phyloP scores from a whole-genome alignment of 2,888 invertebrate species.

The Perdita meconis region DNA sequence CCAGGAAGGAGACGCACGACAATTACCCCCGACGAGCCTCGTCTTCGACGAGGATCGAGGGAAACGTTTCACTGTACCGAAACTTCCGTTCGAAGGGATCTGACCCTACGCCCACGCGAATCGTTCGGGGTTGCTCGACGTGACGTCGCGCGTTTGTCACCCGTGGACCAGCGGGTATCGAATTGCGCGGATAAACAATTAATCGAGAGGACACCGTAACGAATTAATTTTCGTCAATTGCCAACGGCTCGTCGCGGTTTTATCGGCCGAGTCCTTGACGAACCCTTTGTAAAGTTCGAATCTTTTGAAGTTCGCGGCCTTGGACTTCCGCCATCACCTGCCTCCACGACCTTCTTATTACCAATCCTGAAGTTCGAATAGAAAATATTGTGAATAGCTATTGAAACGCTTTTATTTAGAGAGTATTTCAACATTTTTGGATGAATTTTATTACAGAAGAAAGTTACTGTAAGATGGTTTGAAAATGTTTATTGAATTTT shows the following conservation, averaged over 20 bases:
- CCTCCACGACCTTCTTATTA: too few relatives aligned
- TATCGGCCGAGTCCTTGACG: background rate
- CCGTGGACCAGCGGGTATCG: background rate
- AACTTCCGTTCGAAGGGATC: constrained; percentile 17
- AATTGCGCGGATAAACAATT: constrained; percentile 13
- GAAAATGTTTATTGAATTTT: too few relatives aligned
- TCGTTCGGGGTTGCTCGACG: too few relatives aligned
- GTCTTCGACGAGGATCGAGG: constrained; percentile 4
- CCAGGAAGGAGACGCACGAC: constrained; percentile 54
- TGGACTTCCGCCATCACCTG: too few relatives aligned
- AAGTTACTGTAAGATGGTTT: too few relatives aligned
- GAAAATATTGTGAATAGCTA: too few relatives aligned
- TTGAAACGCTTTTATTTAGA: too few relatives aligned
- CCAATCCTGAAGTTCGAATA: too few relatives aligned
- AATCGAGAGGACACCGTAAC: constrained; percentile 22
- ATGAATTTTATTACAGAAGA: too few relatives aligned
- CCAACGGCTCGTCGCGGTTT: background rate
- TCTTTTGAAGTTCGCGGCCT: background rate
- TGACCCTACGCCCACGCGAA: too few relatives aligned
- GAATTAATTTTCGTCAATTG: constrained; percentile 35
- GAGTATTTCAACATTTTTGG: too few relatives aligned
- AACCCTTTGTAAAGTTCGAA: background rate
- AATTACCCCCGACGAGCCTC: constrained; percentile 58
- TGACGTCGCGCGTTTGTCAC: background rate
- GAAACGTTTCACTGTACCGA: constrained; percentile 28